Evolutionary conservation across 2,888 invertebrate genomes (phyloP).

Genomic region (Nephrotoma guestfalica): DNA sequence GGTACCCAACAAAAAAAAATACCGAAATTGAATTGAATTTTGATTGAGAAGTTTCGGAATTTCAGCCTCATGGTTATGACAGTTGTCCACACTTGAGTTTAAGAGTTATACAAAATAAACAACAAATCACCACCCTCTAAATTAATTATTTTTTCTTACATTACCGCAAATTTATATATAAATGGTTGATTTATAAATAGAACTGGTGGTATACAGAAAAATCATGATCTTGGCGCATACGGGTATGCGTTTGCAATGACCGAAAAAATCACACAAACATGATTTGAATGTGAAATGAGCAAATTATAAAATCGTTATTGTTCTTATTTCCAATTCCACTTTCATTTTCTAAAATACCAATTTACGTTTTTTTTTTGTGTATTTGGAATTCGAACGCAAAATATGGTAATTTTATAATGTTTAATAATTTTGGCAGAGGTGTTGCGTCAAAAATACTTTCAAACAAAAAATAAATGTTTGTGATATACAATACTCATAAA

Average conservation of each 20-base stretch:
- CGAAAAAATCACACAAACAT: not conserved
- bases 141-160: not conserved
- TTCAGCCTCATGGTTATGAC: not conserved
- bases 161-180: not conserved
- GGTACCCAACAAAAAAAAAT: not conserved
- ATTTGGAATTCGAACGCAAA: not conserved
- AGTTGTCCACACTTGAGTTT: not conserved
- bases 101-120: not conserved
- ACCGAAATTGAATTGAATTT: not conserved
- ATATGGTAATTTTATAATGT: not conserved
- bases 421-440: not conserved
- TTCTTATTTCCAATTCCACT: not conserved
- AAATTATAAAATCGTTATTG: not conserved
- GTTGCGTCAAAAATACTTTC: too few relatives aligned
- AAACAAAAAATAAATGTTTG: too few relatives aligned
- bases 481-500: too few relatives aligned
- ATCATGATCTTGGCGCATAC: not conserved
- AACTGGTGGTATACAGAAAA: not conserved
- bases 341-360: not conserved
- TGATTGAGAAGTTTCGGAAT: not conserved
- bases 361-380: not conserved
- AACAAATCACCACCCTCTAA: not conserved
- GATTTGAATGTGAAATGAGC: not conserved
- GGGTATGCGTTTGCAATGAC: not conserved
- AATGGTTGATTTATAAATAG: not conserved